A percentile compares a stretch with the other conserved stretches of the same genome.
Evolutionary conservation across 2,888 invertebrate species (phyloP).

Genomic region (Serrognathus titanus): DNA sequence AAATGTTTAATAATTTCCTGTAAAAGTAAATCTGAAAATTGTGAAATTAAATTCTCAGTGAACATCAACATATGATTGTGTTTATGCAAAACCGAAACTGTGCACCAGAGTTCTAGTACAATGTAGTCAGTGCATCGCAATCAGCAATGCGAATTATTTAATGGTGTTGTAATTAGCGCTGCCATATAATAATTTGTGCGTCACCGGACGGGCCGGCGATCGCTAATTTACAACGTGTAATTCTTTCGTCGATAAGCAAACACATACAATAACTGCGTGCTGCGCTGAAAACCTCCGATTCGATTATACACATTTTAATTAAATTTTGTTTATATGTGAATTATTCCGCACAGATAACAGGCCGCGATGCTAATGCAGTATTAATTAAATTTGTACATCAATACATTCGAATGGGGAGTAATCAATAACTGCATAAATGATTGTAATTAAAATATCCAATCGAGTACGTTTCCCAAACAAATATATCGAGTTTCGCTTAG

Average conservation of each 20-base stretch:
- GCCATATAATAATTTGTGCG: constrained; percentile 2
- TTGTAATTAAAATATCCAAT: constrained; percentile 3
- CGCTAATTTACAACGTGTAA: background rate
- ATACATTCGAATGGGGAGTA: constrained; percentile 28
- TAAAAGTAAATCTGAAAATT: too few relatives aligned
- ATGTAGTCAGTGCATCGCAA: background rate
- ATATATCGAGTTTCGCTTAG: background rate
- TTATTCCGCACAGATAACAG: constrained; percentile 31
- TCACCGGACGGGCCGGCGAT: background rate
- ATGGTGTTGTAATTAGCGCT: background rate
- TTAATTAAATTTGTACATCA: constrained; percentile 38
- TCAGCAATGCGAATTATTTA: background rate
- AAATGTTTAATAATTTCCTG: too few relatives aligned
- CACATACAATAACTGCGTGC: constrained; percentile 11
- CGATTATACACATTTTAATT: constrained; percentile 30
- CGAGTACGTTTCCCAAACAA: background rate
- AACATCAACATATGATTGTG: too few relatives aligned
- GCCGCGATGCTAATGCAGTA: constrained; percentile 32
- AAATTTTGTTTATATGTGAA: constrained; percentile 35
- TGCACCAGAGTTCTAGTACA: too few relatives aligned
- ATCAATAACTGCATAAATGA: constrained; percentile 24
- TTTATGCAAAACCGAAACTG: too few relatives aligned
- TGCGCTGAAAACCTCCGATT: constrained; percentile 26
- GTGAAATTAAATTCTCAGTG: too few relatives aligned
- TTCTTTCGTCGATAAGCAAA: constrained; percentile 13